These are phyloP conservation scores for Drosophila hamatofila DNA, from an alignment of 2,888 invertebrate genomes.

Conservation along the genomic window DNA sequence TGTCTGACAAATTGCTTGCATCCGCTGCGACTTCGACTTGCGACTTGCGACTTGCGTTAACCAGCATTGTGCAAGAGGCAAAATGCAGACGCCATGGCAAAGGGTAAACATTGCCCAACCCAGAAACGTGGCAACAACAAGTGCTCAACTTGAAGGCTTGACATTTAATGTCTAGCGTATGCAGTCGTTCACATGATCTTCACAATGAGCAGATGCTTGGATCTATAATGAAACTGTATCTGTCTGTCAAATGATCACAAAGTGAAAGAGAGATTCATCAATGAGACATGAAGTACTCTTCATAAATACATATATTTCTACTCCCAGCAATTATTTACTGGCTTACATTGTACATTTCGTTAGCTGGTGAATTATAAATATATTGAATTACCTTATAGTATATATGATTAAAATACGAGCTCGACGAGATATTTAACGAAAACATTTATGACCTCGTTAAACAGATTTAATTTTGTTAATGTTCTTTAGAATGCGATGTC, in stretches of 20 bases:
- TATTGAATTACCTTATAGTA: background rate
- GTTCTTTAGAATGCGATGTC: slow-evolving; percentile 4
- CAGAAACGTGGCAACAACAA: slow-evolving; percentile 29
- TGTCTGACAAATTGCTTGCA: slow-evolving; percentile 67
- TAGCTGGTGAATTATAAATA: background rate
- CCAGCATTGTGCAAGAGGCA: slow-evolving; percentile 31
- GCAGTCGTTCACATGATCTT: slow-evolving; percentile 3
- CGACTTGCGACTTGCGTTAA: background rate
- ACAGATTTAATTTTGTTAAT: slow-evolving; percentile 8
- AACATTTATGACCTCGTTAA: slow-evolving; percentile 19
- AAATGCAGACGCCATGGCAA: slow-evolving; percentile 26
- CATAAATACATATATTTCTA: background rate
- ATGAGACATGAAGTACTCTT: background rate
- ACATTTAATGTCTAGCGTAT: slow-evolving; percentile 43
- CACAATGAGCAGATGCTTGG: slow-evolving; percentile 1
- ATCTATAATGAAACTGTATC: slow-evolving; percentile 7
- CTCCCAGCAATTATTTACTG: background rate
- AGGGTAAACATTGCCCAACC: slow-evolving; percentile 44
- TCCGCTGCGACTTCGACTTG: slow-evolving; percentile 46
- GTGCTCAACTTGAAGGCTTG: slow-evolving; percentile 36
- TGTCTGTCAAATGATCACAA: background rate
- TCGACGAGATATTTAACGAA: slow-evolving; percentile 14
- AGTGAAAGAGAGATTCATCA: slow-evolving; percentile 7
- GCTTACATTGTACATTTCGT: background rate
- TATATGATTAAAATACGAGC: slow-evolving; percentile 13